A percentile compares a stretch with the other conserved stretches of the same genome.
Conservation (phyloP, 2,888 invertebrate genomes). For the Congeria kusceri region DNA sequence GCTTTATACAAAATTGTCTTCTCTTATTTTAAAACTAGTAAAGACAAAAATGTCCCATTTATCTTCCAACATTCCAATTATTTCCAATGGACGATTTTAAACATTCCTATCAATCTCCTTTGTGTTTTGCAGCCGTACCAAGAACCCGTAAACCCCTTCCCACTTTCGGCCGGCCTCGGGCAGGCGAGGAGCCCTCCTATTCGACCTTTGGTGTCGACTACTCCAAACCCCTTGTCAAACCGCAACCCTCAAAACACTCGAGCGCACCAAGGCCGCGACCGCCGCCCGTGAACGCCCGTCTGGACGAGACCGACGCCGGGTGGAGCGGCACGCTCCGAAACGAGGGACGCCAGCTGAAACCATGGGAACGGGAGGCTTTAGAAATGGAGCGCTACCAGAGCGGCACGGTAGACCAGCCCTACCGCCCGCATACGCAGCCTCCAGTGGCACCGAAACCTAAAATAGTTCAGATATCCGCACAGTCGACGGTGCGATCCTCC, state of each 20-base stretch:
- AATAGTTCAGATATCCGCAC: constrained; percentile 48
- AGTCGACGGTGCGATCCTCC: constrained; percentile 42
- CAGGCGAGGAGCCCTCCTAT: constrained; percentile 32
- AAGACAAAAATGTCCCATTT: too few relatives aligned
- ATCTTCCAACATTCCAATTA: too few relatives aligned
- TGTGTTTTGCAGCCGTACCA: constrained; percentile 41
- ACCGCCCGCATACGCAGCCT: constrained; percentile 49
- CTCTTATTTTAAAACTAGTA: too few relatives aligned
- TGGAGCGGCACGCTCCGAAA: constrained; percentile 74
- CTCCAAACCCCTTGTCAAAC: constrained; percentile 57
- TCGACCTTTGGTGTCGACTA: constrained; percentile 65
- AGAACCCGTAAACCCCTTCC: constrained; percentile 53
- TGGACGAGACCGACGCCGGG: constrained; percentile 54
- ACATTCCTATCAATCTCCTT: background rate
- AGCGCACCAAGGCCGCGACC: constrained; percentile 39
- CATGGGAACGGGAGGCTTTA: constrained; percentile 68
- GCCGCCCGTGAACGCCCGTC: constrained; percentile 57
- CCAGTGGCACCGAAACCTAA: constrained; percentile 55
- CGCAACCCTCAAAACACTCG: constrained; percentile 48
- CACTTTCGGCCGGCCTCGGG: constrained; percentile 48
- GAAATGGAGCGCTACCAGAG: constrained; percentile 59
- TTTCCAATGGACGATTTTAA: too few relatives aligned
- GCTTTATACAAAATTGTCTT: too few relatives aligned
- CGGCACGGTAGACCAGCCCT: constrained; percentile 50
- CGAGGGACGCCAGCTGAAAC: constrained; percentile 59